Conservation (phyloP, 2,888 invertebrate species). For the Caenorhabditis becei region DNA sequence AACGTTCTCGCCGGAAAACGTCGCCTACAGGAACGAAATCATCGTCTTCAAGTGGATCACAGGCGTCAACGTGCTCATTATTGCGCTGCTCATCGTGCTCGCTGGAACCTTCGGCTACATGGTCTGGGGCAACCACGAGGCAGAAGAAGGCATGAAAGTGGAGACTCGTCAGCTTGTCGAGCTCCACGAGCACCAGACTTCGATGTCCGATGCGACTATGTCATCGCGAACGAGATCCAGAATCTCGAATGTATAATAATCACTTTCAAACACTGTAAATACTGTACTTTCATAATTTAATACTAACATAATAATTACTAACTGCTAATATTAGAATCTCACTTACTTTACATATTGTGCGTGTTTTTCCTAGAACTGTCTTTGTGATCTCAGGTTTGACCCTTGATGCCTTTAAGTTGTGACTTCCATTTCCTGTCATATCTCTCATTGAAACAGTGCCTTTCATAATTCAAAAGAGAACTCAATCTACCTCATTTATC, state of each 20-base stretch:
- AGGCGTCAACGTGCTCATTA: conserved; percentile 71
- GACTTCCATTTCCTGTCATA: conserved; percentile 32
- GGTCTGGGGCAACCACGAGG: conserved; percentile 52
- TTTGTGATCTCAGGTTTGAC: conserved; percentile 48
- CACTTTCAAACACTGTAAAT: conserved; percentile 23
- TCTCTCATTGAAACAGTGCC: background rate
- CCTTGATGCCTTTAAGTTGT: conserved; percentile 45
- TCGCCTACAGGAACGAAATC: conserved; percentile 72
- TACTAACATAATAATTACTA: conserved; percentile 44
- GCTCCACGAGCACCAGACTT: conserved; percentile 25
- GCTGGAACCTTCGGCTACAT: conserved; percentile 73
- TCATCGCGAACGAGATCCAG: conserved; percentile 48
- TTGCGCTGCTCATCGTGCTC: conserved; percentile 71
- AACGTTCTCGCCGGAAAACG: conserved; percentile 80
- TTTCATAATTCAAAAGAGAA: conserved; percentile 7
- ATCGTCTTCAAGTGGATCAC: conserved; percentile 72
- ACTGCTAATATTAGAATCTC: conserved; percentile 33
- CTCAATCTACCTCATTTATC: conserved; percentile 11
- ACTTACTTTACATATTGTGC: conserved; percentile 32
- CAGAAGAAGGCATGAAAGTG: conserved; percentile 30
- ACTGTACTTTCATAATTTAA: conserved; percentile 32
- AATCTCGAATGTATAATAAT: conserved; percentile 53
- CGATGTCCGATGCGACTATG: conserved; percentile 26
- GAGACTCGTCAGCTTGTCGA: conserved; percentile 62
- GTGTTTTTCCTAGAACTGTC: conserved; percentile 26